Conservation (phyloP, 2,797 vertebrate genomes). For the Neopelma chrysocephalum region DNA sequence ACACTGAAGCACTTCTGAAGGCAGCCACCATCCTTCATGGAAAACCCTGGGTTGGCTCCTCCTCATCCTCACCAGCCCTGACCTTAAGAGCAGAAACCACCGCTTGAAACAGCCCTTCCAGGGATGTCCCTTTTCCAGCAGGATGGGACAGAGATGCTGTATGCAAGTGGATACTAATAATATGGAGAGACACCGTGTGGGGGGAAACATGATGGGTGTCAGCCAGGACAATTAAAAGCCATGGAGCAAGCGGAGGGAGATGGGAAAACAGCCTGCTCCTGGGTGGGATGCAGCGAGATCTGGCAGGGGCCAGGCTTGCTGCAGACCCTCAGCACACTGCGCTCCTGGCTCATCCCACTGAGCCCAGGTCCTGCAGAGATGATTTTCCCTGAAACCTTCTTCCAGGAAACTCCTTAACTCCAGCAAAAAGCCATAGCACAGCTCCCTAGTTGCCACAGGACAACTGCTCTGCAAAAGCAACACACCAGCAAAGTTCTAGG, state of each 20-base stretch:
- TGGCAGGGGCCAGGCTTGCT: background rate
- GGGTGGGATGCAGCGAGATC: background rate
- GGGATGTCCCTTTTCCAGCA: background rate
- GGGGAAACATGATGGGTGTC: background rate
- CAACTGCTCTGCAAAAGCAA: background rate
- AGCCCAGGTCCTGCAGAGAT: background rate
- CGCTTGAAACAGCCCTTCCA: background rate
- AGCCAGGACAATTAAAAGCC: background rate
- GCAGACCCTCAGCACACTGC: accelerated
- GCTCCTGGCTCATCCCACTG: background rate
- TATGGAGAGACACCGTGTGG: accelerated
- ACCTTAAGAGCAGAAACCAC: background rate
- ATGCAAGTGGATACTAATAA: background rate
- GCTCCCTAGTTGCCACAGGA: accelerated
- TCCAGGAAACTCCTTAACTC: background rate
- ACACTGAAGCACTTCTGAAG: background rate
- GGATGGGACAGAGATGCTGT: background rate
- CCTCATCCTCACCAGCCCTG: background rate
- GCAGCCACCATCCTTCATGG: background rate
- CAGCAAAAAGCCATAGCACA: background rate
- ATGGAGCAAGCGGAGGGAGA: background rate
- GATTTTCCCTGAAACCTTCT: background rate
- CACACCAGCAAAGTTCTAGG: accelerated
- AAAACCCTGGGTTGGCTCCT: background rate
- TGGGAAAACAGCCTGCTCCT: background rate